phyloP scores from a whole-genome alignment of 2,113 vertebrate species.

The Pachypanchax playfairii region DNA sequence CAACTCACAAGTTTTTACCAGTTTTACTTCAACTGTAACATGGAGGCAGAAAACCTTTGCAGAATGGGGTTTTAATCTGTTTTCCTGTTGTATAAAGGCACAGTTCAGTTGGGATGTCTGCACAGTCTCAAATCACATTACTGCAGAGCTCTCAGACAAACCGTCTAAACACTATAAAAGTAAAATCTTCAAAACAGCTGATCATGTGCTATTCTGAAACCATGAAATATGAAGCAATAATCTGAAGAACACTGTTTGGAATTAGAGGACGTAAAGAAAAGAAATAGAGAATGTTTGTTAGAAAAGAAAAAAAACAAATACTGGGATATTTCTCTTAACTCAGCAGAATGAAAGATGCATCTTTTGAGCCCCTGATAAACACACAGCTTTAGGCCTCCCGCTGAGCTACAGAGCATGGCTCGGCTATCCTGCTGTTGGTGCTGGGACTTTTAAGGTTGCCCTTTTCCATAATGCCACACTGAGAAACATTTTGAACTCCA shows the following conservation, averaged over 20 bases:
- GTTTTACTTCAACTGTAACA: too few species aligned
- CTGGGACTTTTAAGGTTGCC: constrained; percentile 48
- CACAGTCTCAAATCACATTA: too few species aligned
- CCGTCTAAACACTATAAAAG: background rate
- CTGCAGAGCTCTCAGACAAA: too few species aligned
- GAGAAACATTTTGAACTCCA: constrained; percentile 58
- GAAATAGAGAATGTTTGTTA: constrained; percentile 11
- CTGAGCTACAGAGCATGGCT: constrained; percentile 29
- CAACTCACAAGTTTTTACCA: too few species aligned
- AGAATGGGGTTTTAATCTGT: too few species aligned
- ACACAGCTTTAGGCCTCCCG: constrained; percentile 31
- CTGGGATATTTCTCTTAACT: constrained; percentile 54
- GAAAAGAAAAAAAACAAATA: constrained; percentile 13
- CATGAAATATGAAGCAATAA: constrained; percentile 36
- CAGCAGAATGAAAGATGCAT: constrained; percentile 22
- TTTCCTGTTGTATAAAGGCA: too few species aligned
- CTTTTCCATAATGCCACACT: constrained; percentile 56
- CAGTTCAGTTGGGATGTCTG: too few species aligned
- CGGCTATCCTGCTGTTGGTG: constrained; percentile 32
- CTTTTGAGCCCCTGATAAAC: constrained; percentile 45
- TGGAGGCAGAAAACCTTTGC: too few species aligned
- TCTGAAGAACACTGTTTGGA: constrained; percentile 4
- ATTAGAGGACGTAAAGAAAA: background rate
- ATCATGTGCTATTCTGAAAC: constrained; percentile 22
- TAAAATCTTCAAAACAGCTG: constrained; percentile 36